Evolutionary conservation across 2,113 vertebrate species (phyloP).

Genomic region (Orthonyx spaldingii): DNA sequence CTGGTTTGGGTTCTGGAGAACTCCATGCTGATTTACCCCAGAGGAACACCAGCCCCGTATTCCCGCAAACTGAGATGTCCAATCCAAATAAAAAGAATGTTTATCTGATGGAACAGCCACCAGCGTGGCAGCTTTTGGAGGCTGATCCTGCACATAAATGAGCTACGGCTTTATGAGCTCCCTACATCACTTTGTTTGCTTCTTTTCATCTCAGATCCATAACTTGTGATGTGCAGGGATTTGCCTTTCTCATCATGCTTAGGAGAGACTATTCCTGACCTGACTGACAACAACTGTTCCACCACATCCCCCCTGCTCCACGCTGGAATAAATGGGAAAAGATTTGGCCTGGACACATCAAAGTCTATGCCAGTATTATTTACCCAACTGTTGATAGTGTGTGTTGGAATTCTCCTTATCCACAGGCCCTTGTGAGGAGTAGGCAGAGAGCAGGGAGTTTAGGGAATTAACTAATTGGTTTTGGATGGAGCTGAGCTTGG

Average conservation of each 20-base stretch:
- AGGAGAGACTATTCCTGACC: background rate
- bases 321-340: background rate
- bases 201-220: background rate
- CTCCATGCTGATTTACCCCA: background rate
- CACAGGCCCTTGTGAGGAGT: constrained; percentile 75
- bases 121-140: background rate
- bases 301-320: background rate
- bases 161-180: background rate
- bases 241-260: background rate
- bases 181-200: background rate
- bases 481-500: constrained; percentile 96
- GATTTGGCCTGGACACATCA: rapidly evolving
- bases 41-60: background rate
- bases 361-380: constrained; percentile 32
- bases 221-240: background rate
- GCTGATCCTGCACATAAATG: background rate
- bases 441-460: constrained; percentile 90
- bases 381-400: constrained; percentile 66
- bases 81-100: background rate
- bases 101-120: background rate
- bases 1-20: background rate
- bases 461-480: constrained; percentile 94
- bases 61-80: background rate
- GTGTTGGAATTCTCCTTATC: constrained; percentile 60
- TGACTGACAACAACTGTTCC: background rate